A percentile compares a stretch with the other conserved stretches of the same genome.
Evolutionary conservation across 2,113 vertebrate species (phyloP).

Genomic region (Alexandromys fortis): DNA sequence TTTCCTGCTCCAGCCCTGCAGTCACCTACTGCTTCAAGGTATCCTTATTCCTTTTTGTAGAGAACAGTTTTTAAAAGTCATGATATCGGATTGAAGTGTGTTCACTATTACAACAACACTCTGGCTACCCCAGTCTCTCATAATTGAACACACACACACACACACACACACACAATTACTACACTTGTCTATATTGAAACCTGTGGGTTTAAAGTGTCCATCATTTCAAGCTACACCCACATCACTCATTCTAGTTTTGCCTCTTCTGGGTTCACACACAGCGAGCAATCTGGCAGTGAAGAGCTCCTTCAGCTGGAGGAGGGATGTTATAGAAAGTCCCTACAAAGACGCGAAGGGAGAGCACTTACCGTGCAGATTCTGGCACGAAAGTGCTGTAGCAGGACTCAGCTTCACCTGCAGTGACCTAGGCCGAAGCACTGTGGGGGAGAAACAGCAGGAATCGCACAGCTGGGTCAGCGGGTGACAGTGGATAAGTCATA

Average conservation of each 20-base stretch:
- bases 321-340: not conserved
- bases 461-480: not conserved
- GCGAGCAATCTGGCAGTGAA: not conserved
- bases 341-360: not conserved
- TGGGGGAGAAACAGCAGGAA: not conserved
- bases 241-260: conserved; percentile 20
- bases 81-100: not conserved
- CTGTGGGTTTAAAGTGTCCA: not conserved
- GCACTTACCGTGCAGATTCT: not conserved
- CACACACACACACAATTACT: not conserved
- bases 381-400: not conserved
- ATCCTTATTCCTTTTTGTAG: not conserved
- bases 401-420: not conserved
- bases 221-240: not conserved
- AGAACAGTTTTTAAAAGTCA: conserved; percentile 6
- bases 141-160: not conserved
- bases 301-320: not conserved
- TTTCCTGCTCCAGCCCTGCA: not conserved
- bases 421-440: not conserved
- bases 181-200: conserved; percentile 18
- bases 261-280: not conserved
- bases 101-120: not conserved
- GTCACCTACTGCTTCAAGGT: not conserved
- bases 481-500: not conserved
- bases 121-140: not conserved